Evolutionary conservation across 2,113 vertebrate species (phyloP).

Genomic region (Pheucticus melanocephalus): DNA sequence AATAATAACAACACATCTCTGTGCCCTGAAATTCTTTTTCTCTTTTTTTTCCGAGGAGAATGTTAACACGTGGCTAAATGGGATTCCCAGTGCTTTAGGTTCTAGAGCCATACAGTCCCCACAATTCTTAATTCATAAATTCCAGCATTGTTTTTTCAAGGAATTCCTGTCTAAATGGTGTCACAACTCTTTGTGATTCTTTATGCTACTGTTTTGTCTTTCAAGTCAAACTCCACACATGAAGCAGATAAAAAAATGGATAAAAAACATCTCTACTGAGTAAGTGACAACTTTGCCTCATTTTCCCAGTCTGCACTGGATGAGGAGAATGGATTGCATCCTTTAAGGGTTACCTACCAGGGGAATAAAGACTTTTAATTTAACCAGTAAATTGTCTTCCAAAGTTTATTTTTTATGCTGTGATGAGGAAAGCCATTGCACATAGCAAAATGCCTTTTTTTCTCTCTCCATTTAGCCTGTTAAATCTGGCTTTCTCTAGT

Average conservation of each 20-base stretch:
- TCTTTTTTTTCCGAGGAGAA: not conserved
- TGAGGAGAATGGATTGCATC: not conserved
- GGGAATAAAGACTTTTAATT: not conserved
- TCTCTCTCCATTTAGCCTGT: not conserved
- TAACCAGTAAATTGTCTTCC: not conserved
- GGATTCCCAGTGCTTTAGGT: not conserved
- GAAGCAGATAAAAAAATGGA: not conserved
- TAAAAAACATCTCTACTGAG: not conserved
- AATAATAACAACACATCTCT: not conserved
- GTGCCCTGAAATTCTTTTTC: not conserved
- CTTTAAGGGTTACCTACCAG: not conserved
- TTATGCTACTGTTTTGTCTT: not conserved
- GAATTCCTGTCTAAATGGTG: not conserved
- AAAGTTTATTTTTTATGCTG: not conserved
- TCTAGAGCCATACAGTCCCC: not conserved
- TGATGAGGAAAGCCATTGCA: not conserved
- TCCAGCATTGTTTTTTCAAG: not conserved
- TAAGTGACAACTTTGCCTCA: not conserved
- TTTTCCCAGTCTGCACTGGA: not conserved
- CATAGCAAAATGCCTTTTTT: not conserved
- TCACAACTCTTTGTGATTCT: not conserved
- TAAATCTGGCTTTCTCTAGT: not conserved
- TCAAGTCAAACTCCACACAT: not conserved
- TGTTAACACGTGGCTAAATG: not conserved
- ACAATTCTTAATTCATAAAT: not conserved